These are phyloP conservation scores for Drosophila peninsularis DNA, from an alignment of 2,888 invertebrate species.

Conservation along the genomic window DNA sequence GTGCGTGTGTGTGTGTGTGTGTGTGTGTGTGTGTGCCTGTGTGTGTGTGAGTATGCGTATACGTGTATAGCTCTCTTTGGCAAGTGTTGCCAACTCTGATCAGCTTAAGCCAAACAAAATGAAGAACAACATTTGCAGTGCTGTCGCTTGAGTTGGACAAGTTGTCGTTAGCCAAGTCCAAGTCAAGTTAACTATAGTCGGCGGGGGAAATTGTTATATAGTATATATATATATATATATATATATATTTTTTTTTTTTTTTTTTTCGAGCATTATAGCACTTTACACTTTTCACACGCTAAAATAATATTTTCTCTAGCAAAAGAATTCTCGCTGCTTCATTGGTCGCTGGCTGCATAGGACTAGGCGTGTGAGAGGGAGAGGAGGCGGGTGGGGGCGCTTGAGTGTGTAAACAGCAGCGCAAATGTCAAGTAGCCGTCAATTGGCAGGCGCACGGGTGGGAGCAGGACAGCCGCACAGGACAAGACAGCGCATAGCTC, in stretches of 20 bases:
- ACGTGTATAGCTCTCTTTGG: no score
- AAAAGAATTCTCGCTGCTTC: conserved; percentile 46
- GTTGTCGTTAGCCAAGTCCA: conserved; percentile 51
- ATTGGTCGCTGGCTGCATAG: conserved; percentile 19
- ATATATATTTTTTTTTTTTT: conserved; percentile 58
- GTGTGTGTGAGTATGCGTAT: no score
- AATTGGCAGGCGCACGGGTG: conserved; percentile 55
- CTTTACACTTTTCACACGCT: conserved; percentile 80
- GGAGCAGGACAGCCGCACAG: conserved; percentile 19
- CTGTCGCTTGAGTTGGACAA: conserved; percentile 49
- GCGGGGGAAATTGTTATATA: conserved; percentile 48
- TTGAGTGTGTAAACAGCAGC: conserved; percentile 70
- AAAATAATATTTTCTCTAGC: conserved; percentile 73
- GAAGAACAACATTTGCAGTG: conserved; percentile 69
- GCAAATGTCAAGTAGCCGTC: conserved; percentile 79
- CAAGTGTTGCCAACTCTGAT: conserved; percentile 67
- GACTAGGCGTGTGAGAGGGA: conserved; percentile 9
- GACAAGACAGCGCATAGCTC: conserved; percentile 13
- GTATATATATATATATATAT: neutral
- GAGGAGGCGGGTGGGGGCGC: conserved; percentile 4
- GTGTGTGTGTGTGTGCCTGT: no score
- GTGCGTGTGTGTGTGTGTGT: no score
- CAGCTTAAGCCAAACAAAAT: conserved; percentile 79
- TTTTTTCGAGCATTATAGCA: conserved; percentile 76
- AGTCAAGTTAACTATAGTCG: conserved; percentile 26